Percentiles rank a stretch among this genome's conserved stretches.
phyloP scores from a whole-genome alignment of 30 jellyfish, hydroid and myxozoan genomes.

The Hydractinia echinata region DNA sequence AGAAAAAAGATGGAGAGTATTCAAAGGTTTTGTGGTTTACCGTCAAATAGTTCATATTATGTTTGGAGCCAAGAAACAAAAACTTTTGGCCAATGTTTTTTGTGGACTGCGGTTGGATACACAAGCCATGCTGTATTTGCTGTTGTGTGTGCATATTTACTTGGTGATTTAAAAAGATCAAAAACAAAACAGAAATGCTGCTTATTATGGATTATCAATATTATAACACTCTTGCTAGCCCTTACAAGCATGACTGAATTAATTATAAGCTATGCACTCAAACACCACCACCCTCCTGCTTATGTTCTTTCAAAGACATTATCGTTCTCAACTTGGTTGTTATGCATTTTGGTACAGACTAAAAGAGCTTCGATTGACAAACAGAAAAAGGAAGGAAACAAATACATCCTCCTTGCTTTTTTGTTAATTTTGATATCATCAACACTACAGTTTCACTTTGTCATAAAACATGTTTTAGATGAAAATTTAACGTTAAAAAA shows the following conservation, averaged over 20 bases:
- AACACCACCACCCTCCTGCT: slow-evolving; percentile 63
- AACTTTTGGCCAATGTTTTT: slow-evolving; percentile 63
- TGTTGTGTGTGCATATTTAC: slow-evolving; percentile 19
- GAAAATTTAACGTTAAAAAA: neutral
- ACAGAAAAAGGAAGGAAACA: neutral
- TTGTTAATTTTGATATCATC: slow-evolving; percentile 41
- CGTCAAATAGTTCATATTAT: slow-evolving; percentile 36
- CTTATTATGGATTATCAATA: neutral
- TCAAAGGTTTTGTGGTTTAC: slow-evolving; percentile 7
- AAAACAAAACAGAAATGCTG: neutral
- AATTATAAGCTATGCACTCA: slow-evolving; percentile 35
- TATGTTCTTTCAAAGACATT: slow-evolving; percentile 57
- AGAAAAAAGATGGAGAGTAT: slow-evolving; percentile 11
- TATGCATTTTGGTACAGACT: slow-evolving; percentile 49
- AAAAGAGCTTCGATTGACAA: slow-evolving; percentile 4
- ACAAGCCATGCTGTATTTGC: slow-evolving; percentile 52
- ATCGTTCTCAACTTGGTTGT: slow-evolving; percentile 64
- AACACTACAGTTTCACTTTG: slow-evolving; percentile 38
- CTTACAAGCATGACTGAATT: slow-evolving; percentile 36
- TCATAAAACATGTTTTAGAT: neutral
- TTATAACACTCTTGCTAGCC: neutral
- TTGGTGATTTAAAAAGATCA: slow-evolving; percentile 12
- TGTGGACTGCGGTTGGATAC: slow-evolving; percentile 64
- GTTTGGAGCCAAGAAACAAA: slow-evolving; percentile 48
- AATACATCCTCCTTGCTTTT: slow-evolving; percentile 10